These are phyloP conservation scores for Podarcis siculus DNA, from an alignment of 2,797 vertebrate species.

Conservation along the genomic window DNA sequence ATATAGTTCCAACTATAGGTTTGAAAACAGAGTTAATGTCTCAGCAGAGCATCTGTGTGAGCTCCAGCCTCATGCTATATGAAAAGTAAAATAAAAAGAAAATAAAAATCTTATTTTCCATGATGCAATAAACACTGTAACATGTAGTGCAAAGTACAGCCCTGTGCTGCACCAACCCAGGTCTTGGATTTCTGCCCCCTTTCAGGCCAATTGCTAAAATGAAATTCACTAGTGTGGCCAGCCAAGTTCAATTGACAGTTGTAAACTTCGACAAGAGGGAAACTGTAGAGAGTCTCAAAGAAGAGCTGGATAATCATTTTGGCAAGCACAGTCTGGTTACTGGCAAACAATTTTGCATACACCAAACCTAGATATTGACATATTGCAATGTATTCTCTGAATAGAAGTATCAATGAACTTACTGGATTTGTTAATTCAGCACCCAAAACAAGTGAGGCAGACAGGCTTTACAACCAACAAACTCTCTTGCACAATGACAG, in stretches of 20 bases:
- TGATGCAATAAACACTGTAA: constrained; percentile 16
- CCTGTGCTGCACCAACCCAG: not conserved
- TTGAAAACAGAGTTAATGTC: constrained; percentile 14
- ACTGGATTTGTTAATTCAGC: constrained; percentile 52
- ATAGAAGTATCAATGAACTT: constrained; percentile 41
- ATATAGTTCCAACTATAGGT: constrained; percentile 10
- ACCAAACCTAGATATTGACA: constrained; percentile 32
- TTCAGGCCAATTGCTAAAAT: constrained; percentile 12
- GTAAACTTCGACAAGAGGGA: constrained; percentile 21
- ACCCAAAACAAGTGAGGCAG: constrained; percentile 58
- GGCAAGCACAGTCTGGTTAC: constrained; percentile 32
- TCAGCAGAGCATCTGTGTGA: constrained; percentile 11
- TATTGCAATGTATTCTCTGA: constrained; percentile 29
- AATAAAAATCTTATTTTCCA: constrained; percentile 26
- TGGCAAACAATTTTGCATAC: constrained; percentile 15
- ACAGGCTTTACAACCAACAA: constrained; percentile 44
- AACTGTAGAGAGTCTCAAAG: constrained; percentile 46
- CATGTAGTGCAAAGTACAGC: constrained; percentile 60
- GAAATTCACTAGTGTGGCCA: not conserved
- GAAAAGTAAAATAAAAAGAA: not conserved
- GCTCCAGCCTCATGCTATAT: constrained; percentile 3
- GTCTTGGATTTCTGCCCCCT: constrained; percentile 29
- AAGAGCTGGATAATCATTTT: constrained; percentile 44
- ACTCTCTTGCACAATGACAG: constrained; percentile 37
- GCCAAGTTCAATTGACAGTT: not conserved